Base-by-base conservation (phyloP, 1,140 invertebrate species). In the Elymnias hypermnestra region DNA sequence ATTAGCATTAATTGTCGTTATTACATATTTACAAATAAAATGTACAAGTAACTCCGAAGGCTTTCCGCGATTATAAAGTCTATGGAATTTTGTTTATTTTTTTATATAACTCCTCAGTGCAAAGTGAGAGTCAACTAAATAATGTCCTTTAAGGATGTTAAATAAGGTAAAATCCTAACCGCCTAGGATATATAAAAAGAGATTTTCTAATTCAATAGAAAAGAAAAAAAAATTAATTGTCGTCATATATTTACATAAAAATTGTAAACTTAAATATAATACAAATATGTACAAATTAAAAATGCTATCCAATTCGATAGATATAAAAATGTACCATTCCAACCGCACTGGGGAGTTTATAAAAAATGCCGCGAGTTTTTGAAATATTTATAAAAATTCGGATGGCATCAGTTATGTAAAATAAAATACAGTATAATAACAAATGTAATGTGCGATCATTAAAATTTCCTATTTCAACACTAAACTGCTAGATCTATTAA, bases 11-110 rank as follows among this genome's bases (percentile, higher is more conserved):
- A 79, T 77, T 63, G 73, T 78, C 70, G 66, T 72, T 72, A 72
- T 70, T 72, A 72, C 64, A 74, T 81, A 84, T 79, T 77, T 81
- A 82, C 74, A 84, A 74, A 77, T 70, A 53, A 78, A 74, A 82
- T 68, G 57, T 69, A 79, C 64, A 69, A 58, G 71, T 43, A n/a
- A 29, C 69, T 50, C 71, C 57, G 59, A 69, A 77, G 69, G 66
- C 73, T 72, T 70, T 60, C 68, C 63, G 63, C 71, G 77, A 45
- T 44, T 31, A 14, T 29, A 41, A 29, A 25, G 29, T 37, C 18
- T 70, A 61, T 69, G 63, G 58, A 70, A 69, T 62, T 29, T 48
- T 22, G 23, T 39, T 48, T 61, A 65, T 61, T n/a, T n/a, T n/a
- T n/a, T 57, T 61, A 59, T 65, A 50, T 64, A 72, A 65, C 65